These are phyloP conservation scores for Ernsta delagoae DNA, from an alignment of 2,888 invertebrate species.

Conservation along the genomic window DNA sequence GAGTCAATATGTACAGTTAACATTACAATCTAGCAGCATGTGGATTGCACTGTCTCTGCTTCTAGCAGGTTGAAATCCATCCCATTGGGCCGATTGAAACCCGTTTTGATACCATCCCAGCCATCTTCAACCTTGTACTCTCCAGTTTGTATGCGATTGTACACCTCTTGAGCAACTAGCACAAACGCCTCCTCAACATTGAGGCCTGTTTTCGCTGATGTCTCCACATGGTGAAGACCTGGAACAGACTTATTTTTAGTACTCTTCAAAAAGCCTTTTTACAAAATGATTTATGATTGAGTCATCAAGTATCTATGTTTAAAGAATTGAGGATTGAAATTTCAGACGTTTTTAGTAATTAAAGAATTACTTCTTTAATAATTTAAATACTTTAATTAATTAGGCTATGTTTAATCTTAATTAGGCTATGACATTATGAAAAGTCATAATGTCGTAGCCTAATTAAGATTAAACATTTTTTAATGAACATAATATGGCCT, in stretches of 20 bases:
- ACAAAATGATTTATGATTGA: too few relatives aligned
- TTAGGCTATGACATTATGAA: too few relatives aligned
- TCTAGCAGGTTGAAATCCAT: constrained; percentile 94
- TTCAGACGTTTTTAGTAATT: too few relatives aligned
- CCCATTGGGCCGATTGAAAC: constrained; percentile 92
- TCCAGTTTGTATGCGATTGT: constrained; percentile 94
- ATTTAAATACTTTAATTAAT: too few relatives aligned
- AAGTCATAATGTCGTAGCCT: too few relatives aligned
- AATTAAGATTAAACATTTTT: too few relatives aligned
- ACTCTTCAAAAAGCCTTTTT: too few relatives aligned
- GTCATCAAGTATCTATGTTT: too few relatives aligned
- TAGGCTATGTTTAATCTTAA: too few relatives aligned
- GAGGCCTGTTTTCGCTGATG: constrained; percentile 96
- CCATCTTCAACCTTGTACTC: constrained; percentile 97
- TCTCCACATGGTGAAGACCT: constrained; percentile 95
- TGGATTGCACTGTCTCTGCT: constrained; percentile 94
- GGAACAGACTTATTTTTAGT: constrained; percentile 39
- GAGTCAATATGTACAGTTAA: constrained; percentile 53
- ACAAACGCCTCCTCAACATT: constrained; percentile 98
- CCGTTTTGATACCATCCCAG: constrained; percentile 98
- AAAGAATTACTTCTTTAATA: too few relatives aligned
- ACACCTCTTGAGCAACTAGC: constrained; percentile 95
- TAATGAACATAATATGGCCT: too few relatives aligned
- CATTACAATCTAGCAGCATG: constrained; percentile 89
- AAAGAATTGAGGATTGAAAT: too few relatives aligned